Conservation (phyloP, 2,113 vertebrate species). For the Empidonax alnorum region DNA sequence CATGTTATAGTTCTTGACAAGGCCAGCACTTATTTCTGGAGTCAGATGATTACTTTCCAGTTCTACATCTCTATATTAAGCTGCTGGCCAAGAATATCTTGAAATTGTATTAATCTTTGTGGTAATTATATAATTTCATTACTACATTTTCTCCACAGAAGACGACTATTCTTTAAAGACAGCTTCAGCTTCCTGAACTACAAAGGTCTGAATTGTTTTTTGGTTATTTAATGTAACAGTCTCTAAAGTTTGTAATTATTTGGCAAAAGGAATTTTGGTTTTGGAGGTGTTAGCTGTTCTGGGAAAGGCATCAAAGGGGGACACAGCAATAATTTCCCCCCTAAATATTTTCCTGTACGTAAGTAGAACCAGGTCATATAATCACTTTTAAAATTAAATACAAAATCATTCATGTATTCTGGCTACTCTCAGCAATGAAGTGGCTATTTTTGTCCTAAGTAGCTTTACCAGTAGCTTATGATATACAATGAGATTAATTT, state of each 20-base stretch:
- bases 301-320: not conserved
- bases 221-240: not conserved
- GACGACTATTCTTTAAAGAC: not conserved
- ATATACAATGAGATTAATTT: not conserved
- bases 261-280: not conserved
- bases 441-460: not conserved
- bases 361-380: not conserved
- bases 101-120: conserved; percentile 38
- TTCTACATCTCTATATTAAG: not conserved
- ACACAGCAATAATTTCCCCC: not conserved
- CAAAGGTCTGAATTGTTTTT: not conserved
- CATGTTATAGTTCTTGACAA: not conserved
- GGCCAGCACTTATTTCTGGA: not conserved
- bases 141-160: not conserved
- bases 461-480: not conserved
- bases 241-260: not conserved
- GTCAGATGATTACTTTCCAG: not conserved
- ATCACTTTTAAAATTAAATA: not conserved
- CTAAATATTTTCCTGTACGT: not conserved
- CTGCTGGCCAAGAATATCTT: not conserved
- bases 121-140: conserved; percentile 19
- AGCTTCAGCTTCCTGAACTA: not conserved
- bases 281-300: not conserved
- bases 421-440: not conserved
- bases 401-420: not conserved